A percentile compares a stretch with the other conserved stretches of the same genome.
Conservation (phyloP, 2,797 vertebrate genomes). For the Hydrocynus forskahlii region DNA sequence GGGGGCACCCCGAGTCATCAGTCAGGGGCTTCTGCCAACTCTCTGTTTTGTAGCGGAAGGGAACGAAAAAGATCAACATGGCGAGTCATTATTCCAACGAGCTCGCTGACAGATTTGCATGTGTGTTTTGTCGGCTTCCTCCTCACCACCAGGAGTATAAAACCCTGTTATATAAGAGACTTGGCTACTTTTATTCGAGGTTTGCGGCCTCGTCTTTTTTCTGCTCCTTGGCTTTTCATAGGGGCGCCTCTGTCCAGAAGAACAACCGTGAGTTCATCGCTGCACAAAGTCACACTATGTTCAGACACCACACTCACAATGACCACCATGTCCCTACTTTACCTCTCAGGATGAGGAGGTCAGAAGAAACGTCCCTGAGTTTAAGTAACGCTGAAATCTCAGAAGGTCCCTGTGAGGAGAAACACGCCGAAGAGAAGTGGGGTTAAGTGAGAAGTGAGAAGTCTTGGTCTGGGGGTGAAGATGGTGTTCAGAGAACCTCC, state of each 20-base stretch:
- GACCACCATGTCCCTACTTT: neutral
- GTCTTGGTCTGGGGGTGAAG: neutral
- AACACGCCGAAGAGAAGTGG: neutral
- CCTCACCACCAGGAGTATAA: constrained; percentile 22
- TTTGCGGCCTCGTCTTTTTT: constrained; percentile 31
- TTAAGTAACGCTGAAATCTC: too few relatives aligned
- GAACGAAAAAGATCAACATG: constrained; percentile 13
- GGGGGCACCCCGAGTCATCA: neutral
- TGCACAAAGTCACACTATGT: constrained; percentile 41
- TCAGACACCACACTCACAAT: neutral
- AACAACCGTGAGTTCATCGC: constrained; percentile 8
- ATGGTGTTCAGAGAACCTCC: constrained; percentile 3
- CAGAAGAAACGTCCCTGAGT: neutral
- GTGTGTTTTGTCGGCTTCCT: constrained; percentile 40
- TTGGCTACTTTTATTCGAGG: constrained; percentile 45
- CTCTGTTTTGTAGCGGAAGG: constrained; percentile 22
- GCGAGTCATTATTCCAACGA: constrained; percentile 48
- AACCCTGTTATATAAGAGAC: constrained; percentile 34
- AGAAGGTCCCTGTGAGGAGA: neutral
- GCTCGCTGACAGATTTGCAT: constrained; percentile 50
- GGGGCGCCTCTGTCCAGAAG: constrained; percentile 43
- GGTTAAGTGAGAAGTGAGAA: constrained; percentile 5
- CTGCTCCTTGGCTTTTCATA: constrained; percentile 40
- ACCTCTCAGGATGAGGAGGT: neutral
- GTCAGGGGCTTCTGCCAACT: neutral